Evolutionary conservation across 2,888 invertebrate genomes (phyloP), one percentile per base, ranked within the genome.

Genomic region (Drosophila emarginata): DNA sequence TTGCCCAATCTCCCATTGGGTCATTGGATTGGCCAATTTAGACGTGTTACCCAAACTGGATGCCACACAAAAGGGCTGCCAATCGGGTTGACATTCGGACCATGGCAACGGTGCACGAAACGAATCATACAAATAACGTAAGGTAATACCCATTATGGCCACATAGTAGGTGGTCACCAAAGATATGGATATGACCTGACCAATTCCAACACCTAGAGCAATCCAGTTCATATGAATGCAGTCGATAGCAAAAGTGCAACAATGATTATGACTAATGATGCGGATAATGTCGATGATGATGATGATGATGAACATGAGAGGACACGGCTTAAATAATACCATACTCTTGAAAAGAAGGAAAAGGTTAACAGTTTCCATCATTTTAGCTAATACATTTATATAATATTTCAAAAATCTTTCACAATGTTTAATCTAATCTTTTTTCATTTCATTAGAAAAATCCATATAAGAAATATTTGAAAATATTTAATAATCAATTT

Each of bases 81-180:
- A 95, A 53, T 92, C 92, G 0, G 91, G 82, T 50, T 92, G 89
- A 79, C 95, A 95, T 37, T 91, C 85, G 1, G 94, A 90, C 95
- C 95, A 95, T 6, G 95, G 95, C 66, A 95, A 90, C 18, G 93
- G 91, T 0, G 92, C 81, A 40, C 92, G 92, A 87, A 95, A 95
- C 23, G 95, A 95, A 59, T 93, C 93, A 68, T 93, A 89, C 68
- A 95, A 91, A 89, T 95, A 95, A 79, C 93, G 93, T 2, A 94
- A 79, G 2, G 94, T 94, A 62, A 95, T 90, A 7, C 94, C 94
- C 94, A 95, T 95, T 64, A 95, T 89, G 21, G 93, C 93, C 67
- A 94, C 94, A 90, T 95, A 95, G 85, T 95, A 95, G 21, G 94
- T 94, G 52, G 94, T 93, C 1, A 95, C 94, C 61, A 93, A 91